A percentile compares a stretch with the other conserved stretches of the same genome.
These are phyloP conservation scores for Knipowitschia caucasica DNA, from an alignment of 2,797 vertebrate genomes.

Conservation along the genomic window DNA sequence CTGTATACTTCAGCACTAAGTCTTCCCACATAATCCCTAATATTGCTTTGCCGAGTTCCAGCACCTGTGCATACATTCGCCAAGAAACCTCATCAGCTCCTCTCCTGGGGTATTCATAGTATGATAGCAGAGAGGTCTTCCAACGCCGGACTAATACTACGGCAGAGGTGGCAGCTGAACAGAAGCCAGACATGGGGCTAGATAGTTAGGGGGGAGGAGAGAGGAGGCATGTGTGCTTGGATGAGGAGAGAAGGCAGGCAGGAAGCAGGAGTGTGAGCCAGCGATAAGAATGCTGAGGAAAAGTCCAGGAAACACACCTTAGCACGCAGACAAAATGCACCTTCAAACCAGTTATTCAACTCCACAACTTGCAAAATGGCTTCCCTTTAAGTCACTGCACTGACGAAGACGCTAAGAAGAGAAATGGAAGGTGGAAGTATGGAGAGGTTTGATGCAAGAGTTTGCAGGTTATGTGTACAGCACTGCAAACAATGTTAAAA, in stretches of 20 bases:
- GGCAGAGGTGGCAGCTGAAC: slow-evolving; percentile 50
- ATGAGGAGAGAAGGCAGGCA: slow-evolving; percentile 64
- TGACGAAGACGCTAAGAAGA: slow-evolving; percentile 16
- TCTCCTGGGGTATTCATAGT: slow-evolving; percentile 32
- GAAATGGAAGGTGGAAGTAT: slow-evolving; percentile 21
- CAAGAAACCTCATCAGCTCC: slow-evolving; percentile 32
- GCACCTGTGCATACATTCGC: slow-evolving; percentile 37
- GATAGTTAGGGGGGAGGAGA: slow-evolving; percentile 28
- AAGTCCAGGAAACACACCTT: slow-evolving; percentile 60
- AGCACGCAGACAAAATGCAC: slow-evolving; percentile 42
- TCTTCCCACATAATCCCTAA: slow-evolving; percentile 48
- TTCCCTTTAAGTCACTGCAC: slow-evolving; percentile 46
- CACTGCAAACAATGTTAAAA: too few relatives aligned
- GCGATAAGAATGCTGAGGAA: slow-evolving; percentile 68
- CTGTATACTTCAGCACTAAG: slow-evolving; percentile 40
- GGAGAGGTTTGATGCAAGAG: slow-evolving; percentile 21
- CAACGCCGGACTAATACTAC: slow-evolving; percentile 44
- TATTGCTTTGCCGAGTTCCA: slow-evolving; percentile 43
- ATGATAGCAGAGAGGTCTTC: slow-evolving; percentile 49
- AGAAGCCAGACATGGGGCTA: slow-evolving; percentile 53
- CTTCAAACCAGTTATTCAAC: slow-evolving; percentile 49
- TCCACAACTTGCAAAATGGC: slow-evolving; percentile 50
- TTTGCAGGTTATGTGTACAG: not conserved
- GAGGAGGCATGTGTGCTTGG: slow-evolving; percentile 58
- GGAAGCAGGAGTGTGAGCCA: slow-evolving; percentile 79